Base-by-base conservation (phyloP, 2,113 vertebrate genomes). In the Lepisosteus osseus region DNA sequence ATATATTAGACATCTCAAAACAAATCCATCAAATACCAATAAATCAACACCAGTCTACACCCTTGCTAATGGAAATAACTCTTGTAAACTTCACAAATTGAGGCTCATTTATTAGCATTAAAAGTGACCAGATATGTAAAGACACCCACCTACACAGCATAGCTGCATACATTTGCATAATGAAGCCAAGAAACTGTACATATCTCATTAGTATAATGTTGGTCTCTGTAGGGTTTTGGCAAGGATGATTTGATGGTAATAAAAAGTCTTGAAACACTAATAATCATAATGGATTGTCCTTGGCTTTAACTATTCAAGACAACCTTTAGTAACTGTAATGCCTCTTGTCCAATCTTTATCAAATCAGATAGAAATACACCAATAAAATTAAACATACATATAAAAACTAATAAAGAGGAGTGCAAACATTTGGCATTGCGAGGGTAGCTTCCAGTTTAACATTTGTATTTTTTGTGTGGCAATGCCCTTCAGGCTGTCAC, bases 301-400 rank as follows among this genome's bases (percentile, higher is more conserved):
- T 59, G 56, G n/a, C 84, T 80, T 51, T 51, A 51, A 79, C 74
- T 80, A 86, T 88, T 79, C 81, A 84, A 86, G 83, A 88, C 81
- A 8, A 59, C 84, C 65, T 79, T 84, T 83, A 15, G 79, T 80
- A 59, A 12, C 56, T 11, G n/a, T 59, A 59, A 59, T 59, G n/a
- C n/a, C 3, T 59, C 56, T 59, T 59, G 56, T n/a, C 47, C 47
- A 51, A 51, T 51, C 47, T 51, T 51, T 51, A 51, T 51, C 47
- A 59, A 59, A 59, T 59, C 12, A 12, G 11, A 4, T 12, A 14
- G 56, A 59, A 59, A 59, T 59, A 59, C 56, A 59, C 56, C 56
- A 59, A 14, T 14, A 59, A 4, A 14, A 59, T 12, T 59, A 59
- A n/a, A 59, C 56, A 51, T 51, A 51, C 9, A 51, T 51, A 6